These are phyloP conservation scores for Laticauda colubrina DNA, from an alignment of 2,113 vertebrate genomes.

Conservation along the genomic window DNA sequence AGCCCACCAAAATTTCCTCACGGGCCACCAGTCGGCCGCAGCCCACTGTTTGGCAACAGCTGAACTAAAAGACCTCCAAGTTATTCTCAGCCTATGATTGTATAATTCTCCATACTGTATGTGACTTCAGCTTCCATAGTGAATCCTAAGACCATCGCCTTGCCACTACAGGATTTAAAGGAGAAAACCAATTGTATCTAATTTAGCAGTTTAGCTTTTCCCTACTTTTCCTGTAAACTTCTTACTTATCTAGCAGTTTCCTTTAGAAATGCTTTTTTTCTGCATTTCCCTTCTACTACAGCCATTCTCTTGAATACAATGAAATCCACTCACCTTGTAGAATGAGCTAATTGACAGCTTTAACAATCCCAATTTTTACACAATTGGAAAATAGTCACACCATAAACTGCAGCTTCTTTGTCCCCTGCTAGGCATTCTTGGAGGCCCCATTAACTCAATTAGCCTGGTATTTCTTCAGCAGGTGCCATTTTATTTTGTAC, in stretches of 20 bases:
- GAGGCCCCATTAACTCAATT: conserved; percentile 21
- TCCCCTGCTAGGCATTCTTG: conserved; percentile 24
- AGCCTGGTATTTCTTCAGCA: background rate
- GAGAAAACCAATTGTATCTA: background rate
- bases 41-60: too few species aligned
- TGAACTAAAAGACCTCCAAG: background rate
- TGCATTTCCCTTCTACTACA: rapidly evolving
- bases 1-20: too few species aligned
- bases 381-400: background rate
- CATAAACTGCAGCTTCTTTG: rapidly evolving
- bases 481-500: background rate
- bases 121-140: background rate
- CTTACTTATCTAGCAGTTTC: background rate
- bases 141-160: background rate
- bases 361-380: background rate
- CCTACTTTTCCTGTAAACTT: background rate
- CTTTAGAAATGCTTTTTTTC: background rate
- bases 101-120: background rate
- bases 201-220: background rate
- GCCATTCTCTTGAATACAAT: background rate
- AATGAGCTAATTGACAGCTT: rapidly evolving
- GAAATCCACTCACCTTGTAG: rapidly evolving
- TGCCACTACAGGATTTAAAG: background rate
- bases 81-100: background rate
- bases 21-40: too few species aligned